Conservation (phyloP, 2,888 invertebrate genomes). For the Cerceris ruficornis region DNA sequence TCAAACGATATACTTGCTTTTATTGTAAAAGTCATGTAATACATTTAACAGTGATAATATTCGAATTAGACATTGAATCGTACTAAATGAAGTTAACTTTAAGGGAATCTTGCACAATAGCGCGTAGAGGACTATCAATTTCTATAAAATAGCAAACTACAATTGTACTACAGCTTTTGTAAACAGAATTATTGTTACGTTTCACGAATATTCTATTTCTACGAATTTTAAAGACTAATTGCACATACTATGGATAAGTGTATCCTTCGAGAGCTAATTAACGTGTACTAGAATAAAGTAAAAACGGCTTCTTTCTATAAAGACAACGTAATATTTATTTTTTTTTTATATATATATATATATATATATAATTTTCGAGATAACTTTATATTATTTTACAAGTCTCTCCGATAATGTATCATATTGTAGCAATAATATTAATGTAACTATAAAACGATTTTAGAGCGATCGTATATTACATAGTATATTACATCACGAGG, state of each 20-base stretch:
- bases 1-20: background rate
- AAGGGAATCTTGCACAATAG: background rate
- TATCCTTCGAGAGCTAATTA: background rate
- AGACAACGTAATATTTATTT: constrained; percentile 49
- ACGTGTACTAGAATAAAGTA: constrained; percentile 15
- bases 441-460: constrained; percentile 66
- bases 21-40: background rate
- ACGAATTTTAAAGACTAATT: background rate
- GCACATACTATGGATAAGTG: background rate
- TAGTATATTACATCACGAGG: constrained; percentile 48
- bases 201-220: constrained; percentile 5
- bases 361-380: constrained; percentile 69
- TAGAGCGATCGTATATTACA: constrained; percentile 56
- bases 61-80: constrained; percentile 3
- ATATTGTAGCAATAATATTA: constrained; percentile 61
- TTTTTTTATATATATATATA: constrained; percentile 64
- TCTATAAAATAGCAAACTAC: constrained; percentile 5
- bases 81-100: background rate
- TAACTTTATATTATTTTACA: constrained; percentile 68
- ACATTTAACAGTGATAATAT: background rate
- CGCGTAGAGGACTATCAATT: background rate
- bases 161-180: background rate
- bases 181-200: background rate
- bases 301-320: constrained; percentile 39
- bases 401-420: constrained; percentile 61